Evolutionary conservation across 1,140 invertebrate genomes (phyloP), one percentile per base, ranked within the genome.

Genomic region (Polypedilum pembai): DNA sequence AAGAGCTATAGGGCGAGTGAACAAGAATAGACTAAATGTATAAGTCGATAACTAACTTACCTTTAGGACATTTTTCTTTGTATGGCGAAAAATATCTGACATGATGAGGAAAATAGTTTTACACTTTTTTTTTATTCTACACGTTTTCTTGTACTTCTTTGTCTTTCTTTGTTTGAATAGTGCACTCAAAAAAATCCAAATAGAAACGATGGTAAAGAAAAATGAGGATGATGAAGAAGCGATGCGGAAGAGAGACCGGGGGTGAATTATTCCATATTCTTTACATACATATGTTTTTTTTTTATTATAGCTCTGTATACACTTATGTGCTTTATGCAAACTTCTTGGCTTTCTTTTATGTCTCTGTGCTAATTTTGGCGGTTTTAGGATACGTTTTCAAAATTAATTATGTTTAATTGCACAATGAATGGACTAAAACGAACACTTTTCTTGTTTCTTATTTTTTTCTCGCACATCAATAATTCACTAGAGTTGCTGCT

Each of bases 11-110:
- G 24, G 1, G 45, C 12, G 17, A 69, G 65, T 7, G 10, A 69
- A 7, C 18, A n/a, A 18, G 65, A 56, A 56, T 15, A 15, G 2
- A 17, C 3, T 56, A 56, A 56, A 56, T 56, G 45, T 2, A 56
- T 8, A 56, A 17, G 2, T 56, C 45, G 10, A 56, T 3, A 8
- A 12, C n/a, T 56, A 8, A 18, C 17, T 69, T 69, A 69, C 65
- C 65, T 69, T 69, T 18, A 69, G 17, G 65, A 69, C 65, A 69
- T 69, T 69, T 20, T 69, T 69, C 18, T 69, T 69, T 20, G 65
- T 69, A 21, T 69, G 65, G 8, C 65, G 17, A 20, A 69, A 69
- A 69, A 69, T 69, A 10, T 69, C 65, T 18, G 65, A 69, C 65
- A 69, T 69, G 65, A 8, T 69, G 17, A 8, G 65, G 5, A 33